Base-by-base conservation (phyloP, 2,888 invertebrate species). In the Craniophora ligustri region DNA sequence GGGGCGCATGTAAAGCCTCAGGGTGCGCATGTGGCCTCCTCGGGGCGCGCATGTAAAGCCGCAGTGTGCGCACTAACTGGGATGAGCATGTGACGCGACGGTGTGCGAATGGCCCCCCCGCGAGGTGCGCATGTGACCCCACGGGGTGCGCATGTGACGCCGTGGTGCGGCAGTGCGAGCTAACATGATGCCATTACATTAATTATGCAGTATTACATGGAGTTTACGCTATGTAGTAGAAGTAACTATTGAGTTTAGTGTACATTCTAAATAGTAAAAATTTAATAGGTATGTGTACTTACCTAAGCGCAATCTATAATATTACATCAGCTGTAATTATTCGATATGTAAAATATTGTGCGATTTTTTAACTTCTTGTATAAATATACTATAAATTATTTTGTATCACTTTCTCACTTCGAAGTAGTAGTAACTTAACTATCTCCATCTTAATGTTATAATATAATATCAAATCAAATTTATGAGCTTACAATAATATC, bases 401-500 rank as follows among this genome's bases (percentile, higher is more conserved):
- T 44, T 56, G 23, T 42, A 50, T 38, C 10, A 41, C 23, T 39
- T 28, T 31, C 31, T 26, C n/a, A 40, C 26, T 26, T n/a, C 4
- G 3, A 8, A 30, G 35, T 34, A 48, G 45, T 36, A 44, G 44
- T 35, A 47, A 41, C 11, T 50, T 42, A 39, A 28, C 15, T 32
- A 32, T 23, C n/a, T n/a, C n/a, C 3, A 4, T 10, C 23, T 23
- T 23, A 10, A 4, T 26, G n/a, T 26, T 26, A n/a, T 4, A n/a
- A 40, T 38, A 39, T 54, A 42, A 44, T 58, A 39, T 21, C 41
- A 59, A 70, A 61, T 71, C 60, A 64, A 68, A 61, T 64, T 8
- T 69, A 69, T 67, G 71, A 71, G 71, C 72, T 71, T 71, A 71
- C 55, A 56, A 54, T 59, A 61, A 71, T 71, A 71, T 71, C 68